phyloP scores from a whole-genome alignment of 2,113 vertebrate species.

The Phalacrocorax pelagicus region DNA sequence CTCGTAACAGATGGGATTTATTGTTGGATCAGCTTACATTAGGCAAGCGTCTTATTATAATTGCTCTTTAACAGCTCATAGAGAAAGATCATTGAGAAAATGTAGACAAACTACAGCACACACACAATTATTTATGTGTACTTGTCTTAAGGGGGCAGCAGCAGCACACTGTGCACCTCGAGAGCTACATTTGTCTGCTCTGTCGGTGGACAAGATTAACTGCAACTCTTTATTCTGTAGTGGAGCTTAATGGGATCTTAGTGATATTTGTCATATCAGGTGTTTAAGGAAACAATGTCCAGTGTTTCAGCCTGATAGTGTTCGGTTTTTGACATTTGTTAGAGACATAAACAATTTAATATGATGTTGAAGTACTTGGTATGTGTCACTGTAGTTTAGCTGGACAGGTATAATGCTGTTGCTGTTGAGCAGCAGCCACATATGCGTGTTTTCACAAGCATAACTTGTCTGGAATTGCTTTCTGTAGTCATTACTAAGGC shows the following conservation, averaged over 20 bases:
- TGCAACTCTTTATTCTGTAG: conserved; percentile 27
- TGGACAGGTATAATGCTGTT: neutral
- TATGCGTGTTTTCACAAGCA: neutral
- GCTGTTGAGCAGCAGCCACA: neutral
- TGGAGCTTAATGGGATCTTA: conserved; percentile 34
- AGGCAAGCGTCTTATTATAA: neutral
- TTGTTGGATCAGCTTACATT: neutral
- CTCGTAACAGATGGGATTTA: neutral
- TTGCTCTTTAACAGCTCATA: neutral
- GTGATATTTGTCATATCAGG: conserved; percentile 27
- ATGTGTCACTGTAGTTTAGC: neutral
- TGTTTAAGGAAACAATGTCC: conserved; percentile 45
- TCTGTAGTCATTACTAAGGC: conserved; percentile 1
- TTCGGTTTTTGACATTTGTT: conserved; percentile 41
- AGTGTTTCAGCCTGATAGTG: conserved; percentile 15
- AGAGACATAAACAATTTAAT: conserved; percentile 22
- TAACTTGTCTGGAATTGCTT: conserved; percentile 32
- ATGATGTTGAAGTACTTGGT: neutral
- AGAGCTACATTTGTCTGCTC: neutral
- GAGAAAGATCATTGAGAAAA: conserved; percentile 9
- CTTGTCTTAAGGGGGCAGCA: conserved; percentile 79
- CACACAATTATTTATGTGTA: conserved; percentile 66
- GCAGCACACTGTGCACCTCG: conserved; percentile 16
- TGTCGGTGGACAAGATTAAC: conserved; percentile 48
- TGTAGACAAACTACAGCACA: neutral